Percentiles rank a stretch among this genome's conserved stretches.
These are phyloP conservation scores for Cichladusa arquata DNA, from an alignment of 2,113 vertebrate genomes.

Conservation along the genomic window DNA sequence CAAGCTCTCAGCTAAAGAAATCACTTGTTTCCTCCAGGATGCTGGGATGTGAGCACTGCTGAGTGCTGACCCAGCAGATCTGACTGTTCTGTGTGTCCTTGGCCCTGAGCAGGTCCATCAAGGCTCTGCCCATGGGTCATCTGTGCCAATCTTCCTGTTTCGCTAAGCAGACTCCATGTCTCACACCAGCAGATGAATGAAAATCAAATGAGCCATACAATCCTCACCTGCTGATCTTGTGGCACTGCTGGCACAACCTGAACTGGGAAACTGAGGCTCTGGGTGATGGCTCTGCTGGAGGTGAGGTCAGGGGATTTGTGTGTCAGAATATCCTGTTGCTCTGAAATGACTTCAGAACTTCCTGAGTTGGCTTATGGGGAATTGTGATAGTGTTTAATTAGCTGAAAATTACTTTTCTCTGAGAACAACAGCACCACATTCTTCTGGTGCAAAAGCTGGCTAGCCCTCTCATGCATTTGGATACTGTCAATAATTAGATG, in stretches of 20 bases:
- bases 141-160: not conserved
- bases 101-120: not conserved
- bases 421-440: not conserved
- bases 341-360: not conserved
- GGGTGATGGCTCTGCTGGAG: rapidly evolving
- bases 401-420: not conserved
- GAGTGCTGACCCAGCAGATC: not conserved
- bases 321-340: not conserved
- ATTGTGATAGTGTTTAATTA: not conserved
- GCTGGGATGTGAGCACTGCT: not conserved
- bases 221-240: not conserved
- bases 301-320: not conserved
- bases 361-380: not conserved
- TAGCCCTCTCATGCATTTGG: not conserved
- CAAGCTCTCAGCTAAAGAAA: not conserved
- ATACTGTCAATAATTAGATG: not conserved
- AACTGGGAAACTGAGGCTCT: not conserved
- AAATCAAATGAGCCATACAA: not conserved
- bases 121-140: not conserved
- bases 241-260: not conserved
- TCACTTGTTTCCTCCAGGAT: not conserved
- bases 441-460: not conserved
- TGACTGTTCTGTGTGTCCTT: not conserved
- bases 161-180: not conserved
- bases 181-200: not conserved